Evolutionary conservation across 2,113 vertebrate species (phyloP), one percentile per base, ranked within the genome.

Genomic region (Tringa solitaria): DNA sequence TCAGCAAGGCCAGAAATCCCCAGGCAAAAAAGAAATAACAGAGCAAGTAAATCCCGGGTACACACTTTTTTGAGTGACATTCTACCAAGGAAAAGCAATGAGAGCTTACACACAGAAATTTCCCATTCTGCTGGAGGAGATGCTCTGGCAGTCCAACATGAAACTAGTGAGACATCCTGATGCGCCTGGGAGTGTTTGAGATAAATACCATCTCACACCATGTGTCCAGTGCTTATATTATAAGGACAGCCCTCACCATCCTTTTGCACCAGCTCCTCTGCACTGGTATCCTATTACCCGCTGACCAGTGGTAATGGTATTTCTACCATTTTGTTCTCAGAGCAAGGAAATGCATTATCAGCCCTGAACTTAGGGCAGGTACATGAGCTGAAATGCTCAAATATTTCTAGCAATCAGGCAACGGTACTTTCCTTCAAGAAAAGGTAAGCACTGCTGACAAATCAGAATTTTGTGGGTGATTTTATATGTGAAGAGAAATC

Each of bases 1-100:
- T 87, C 74, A 82, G 86, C 51, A 82, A 89, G 30, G 50, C 65
- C 51, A 95, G 84, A 85, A 93, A 53, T 57, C 37, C 50, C 39
- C 10, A 4, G 46, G 53, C 61, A 80, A 92, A 81, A 95, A 65
- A 67, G 19, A 69, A 68, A 12, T 7, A 73, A 48, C 12, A 3
- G 54, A 85, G 53, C 70, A 88, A 76, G 21, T 0, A 2, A 74
- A 84, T 43, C 23, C 30, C 2, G 0, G 45, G 33, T 45, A 56
- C 14, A 39, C 18, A 11, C 15, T 41, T 54, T 60, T 53, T 13
- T 45, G 43, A 85, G 30, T 68, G 53, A 80, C 43, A 45, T 11
- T 39, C 51, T 54, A 74, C 24, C 57, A 78, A 41, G 67, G n/a
- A 63, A 87, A 70, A 50, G 46, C 61, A 95, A 79, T 53, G 9